Percentiles rank a stretch among this genome's conserved stretches.
phyloP scores from a whole-genome alignment of 2,113 vertebrate genomes.

The Colinus virginianus region DNA sequence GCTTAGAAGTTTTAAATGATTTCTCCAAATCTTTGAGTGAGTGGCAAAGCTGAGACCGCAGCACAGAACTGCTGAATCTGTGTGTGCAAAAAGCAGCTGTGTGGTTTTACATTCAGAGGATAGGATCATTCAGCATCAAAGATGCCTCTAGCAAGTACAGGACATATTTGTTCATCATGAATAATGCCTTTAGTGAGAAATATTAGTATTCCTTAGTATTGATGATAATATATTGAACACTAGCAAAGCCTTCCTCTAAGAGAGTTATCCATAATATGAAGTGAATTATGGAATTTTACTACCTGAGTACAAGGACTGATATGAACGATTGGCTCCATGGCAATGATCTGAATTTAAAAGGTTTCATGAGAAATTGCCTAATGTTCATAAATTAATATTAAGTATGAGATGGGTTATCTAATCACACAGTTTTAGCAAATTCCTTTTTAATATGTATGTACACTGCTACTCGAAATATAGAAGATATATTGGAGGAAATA shows the following conservation, averaged over 20 bases:
- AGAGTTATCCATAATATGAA: slow-evolving; percentile 52
- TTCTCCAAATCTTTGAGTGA: accelerated
- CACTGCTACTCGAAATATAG: slow-evolving; percentile 37
- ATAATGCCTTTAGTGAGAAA: slow-evolving; percentile 57
- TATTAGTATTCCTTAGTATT: slow-evolving; percentile 59
- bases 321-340: slow-evolving; percentile 51
- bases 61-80: not conserved
- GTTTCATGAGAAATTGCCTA: slow-evolving; percentile 70
- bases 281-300: slow-evolving; percentile 74
- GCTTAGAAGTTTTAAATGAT: not conserved
- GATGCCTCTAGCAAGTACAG: slow-evolving; percentile 20
- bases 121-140: slow-evolving; percentile 45
- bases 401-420: slow-evolving; percentile 58
- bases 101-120: not conserved
- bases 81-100: not conserved
- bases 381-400: slow-evolving; percentile 76
- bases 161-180: slow-evolving; percentile 38
- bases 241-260: slow-evolving; percentile 44
- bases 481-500: slow-evolving; percentile 23
- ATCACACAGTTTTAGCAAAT: slow-evolving; percentile 63
- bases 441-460: slow-evolving; percentile 67
- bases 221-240: slow-evolving; percentile 53
- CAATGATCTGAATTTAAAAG: slow-evolving; percentile 70
- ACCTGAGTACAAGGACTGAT: slow-evolving; percentile 63
- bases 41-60: not conserved